Base-by-base conservation (phyloP, 2,113 vertebrate species). In the Otolemur garnettii region DNA sequence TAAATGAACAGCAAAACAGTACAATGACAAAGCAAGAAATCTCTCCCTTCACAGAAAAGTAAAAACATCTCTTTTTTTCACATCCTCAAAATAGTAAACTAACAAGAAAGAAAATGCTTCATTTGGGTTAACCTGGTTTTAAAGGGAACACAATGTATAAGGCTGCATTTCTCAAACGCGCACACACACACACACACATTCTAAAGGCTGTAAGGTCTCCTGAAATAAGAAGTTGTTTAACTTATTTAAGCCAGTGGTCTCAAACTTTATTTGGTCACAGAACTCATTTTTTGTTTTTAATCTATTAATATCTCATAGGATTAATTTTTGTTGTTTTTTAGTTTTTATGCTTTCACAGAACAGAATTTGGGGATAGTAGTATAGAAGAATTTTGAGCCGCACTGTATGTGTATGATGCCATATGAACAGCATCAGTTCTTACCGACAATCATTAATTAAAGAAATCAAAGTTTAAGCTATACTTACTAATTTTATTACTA, bases 401-500 rank as follows among this genome's bases (percentile, higher is more conserved):
- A 60, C 35, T 94, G 77, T 90, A 74, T 53, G 77, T 74, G 7
- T 86, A 68, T 77, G 21, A 84, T 81, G 45, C 33, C 45, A 87
- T 15, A 87, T 24, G 35, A 96, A 81, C 22, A 85, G 50, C 14
- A 87, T 21, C 30, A 86, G n/a, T 79, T 93, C 35, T 82, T 83
- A 75, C 2, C 87, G 81, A 45, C 26, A 81, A 57, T 84, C 66
- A 90, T 57, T 80, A 71, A 85, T 79, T 77, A 87, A 84, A 93
- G 7, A 94, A 86, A 95, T 60, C 45, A 94, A 95, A 42, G 71
- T 75, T 59, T 85, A 93, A 95, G 53, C 18, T 83, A 69, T 0
- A 92, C 18, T 90, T 95, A 93, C 15, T 96, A 77, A 77, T 79
- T 93, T 87, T 35, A 93, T 78, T 86, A 92, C 38, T 77, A 86